Evolutionary conservation across 1,140 invertebrate genomes (phyloP).

Genomic region (Drosophila lini): DNA sequence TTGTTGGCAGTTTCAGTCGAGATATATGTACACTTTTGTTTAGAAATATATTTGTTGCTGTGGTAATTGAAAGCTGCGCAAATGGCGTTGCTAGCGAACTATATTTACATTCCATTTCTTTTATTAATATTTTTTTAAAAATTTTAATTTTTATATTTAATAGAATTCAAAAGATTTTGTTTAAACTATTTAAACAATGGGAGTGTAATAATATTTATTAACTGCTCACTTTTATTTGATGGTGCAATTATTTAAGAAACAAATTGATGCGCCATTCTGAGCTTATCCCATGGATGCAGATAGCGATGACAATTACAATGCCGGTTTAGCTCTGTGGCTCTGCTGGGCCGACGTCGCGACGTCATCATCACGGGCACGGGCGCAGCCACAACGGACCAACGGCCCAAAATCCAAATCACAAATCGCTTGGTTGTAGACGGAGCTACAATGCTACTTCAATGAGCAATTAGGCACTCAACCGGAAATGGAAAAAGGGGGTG

Average conservation of each 20-base stretch:
- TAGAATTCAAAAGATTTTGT: not conserved
- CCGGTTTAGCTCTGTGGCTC: constrained; percentile 47
- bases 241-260: constrained; percentile 21
- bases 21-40: not conserved
- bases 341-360: constrained; percentile 35
- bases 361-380: constrained; percentile 32
- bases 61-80: constrained; percentile 1
- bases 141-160: not conserved
- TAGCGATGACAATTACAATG: constrained; percentile 69
- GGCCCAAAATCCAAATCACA: constrained; percentile 6
- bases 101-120: not conserved
- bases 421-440: constrained; percentile 36
- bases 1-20: not conserved
- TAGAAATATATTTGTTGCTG: not conserved
- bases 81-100: not conserved
- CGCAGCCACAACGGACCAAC: not conserved
- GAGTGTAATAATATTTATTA: too few relatives aligned
- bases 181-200: not conserved
- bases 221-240: too few relatives aligned
- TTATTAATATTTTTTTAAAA: not conserved
- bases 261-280: constrained; percentile 56
- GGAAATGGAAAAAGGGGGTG: constrained; percentile 80
- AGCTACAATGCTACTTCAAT: constrained; percentile 69
- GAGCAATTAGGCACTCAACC: constrained; percentile 69
- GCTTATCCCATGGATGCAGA: constrained; percentile 31